These are phyloP conservation scores for Aleadryas rufinucha DNA, from an alignment of 2,113 vertebrate genomes.

Conservation along the genomic window DNA sequence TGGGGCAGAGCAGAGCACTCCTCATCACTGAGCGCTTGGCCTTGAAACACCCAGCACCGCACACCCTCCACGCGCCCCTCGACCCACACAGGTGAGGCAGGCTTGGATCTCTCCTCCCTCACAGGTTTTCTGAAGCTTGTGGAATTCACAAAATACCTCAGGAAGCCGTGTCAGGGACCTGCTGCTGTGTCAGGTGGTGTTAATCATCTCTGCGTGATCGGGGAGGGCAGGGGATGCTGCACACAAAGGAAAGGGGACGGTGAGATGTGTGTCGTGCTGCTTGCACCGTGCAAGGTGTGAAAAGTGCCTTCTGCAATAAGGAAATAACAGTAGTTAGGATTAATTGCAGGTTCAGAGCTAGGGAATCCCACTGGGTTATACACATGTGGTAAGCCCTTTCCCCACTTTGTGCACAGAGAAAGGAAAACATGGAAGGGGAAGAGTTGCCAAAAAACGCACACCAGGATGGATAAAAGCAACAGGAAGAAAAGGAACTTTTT, in stretches of 20 bases:
- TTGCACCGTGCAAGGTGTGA: background rate
- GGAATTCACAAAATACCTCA: background rate
- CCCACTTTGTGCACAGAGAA: background rate
- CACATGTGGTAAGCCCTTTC: background rate
- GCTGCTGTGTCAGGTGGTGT: background rate
- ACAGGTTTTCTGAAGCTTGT: background rate
- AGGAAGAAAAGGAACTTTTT: background rate
- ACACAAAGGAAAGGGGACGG: background rate
- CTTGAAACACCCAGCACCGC: fast-evolving
- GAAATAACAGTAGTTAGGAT: background rate
- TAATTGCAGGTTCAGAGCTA: background rate
- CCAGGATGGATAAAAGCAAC: background rate
- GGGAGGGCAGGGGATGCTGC: background rate
- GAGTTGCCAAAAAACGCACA: background rate
- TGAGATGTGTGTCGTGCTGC: background rate
- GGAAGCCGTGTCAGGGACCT: background rate
- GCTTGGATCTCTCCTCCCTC: background rate
- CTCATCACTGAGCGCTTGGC: fast-evolving
- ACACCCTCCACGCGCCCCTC: fast-evolving
- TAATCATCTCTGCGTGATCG: background rate
- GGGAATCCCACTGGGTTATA: background rate
- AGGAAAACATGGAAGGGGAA: background rate
- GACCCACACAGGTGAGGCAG: background rate
- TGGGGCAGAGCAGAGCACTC: background rate
- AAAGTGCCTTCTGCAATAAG: background rate